Conservation (phyloP, 2,888 invertebrate genomes). For the Syrista parreyssii region DNA sequence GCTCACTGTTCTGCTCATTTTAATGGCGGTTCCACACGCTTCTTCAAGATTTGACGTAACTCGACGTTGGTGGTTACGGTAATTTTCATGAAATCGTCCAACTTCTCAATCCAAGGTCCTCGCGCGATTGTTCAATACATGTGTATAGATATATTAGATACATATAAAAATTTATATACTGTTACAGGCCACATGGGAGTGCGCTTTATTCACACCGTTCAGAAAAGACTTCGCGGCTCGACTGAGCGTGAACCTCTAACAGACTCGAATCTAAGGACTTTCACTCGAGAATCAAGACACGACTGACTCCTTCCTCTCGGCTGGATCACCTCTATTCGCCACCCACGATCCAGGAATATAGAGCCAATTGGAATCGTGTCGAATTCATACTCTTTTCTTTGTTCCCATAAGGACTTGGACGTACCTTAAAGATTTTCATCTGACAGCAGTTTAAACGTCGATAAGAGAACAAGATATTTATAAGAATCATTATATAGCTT, state of each 20-base stretch:
- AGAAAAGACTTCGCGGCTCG: conserved; percentile 1
- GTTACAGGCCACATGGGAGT: neutral
- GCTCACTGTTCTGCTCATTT: neutral
- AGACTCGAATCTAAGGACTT: conserved; percentile 9
- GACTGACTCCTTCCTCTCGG: conserved; percentile 13
- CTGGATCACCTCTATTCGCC: conserved; percentile 12
- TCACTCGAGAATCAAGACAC: conserved; percentile 2
- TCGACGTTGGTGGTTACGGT: neutral
- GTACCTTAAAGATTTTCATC: no score
- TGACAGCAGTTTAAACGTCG: no score
- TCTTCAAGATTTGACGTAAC: neutral
- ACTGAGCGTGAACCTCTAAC: conserved; percentile 3
- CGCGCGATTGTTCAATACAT: neutral
- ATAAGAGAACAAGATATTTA: no score
- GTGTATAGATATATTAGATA: neutral
- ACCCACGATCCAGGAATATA: conserved; percentile 8
- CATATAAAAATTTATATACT: conserved; percentile 7
- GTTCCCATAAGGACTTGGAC: neutral
- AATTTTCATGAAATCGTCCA: neutral
- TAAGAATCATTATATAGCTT: neutral
- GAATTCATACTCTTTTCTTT: neutral
- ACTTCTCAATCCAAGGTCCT: neutral
- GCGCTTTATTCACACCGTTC: neutral
- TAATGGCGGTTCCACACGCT: neutral
- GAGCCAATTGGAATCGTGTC: neutral